Evolutionary conservation across 2,797 vertebrate species (phyloP), one percentile per base, ranked within the genome.

Genomic region (Enteromius anoplus): DNA sequence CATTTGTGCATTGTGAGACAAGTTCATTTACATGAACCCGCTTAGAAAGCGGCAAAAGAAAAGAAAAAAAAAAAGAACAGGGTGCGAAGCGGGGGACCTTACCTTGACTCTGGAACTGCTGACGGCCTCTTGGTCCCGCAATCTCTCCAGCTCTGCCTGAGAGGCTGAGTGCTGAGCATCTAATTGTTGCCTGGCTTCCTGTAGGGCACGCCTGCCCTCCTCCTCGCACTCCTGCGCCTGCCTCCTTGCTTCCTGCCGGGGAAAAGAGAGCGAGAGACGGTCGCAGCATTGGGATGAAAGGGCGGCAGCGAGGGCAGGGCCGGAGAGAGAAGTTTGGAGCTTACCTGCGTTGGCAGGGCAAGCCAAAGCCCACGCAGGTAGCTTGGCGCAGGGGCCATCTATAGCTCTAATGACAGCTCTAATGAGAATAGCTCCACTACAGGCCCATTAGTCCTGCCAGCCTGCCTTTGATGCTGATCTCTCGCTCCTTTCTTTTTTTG

Each of bases 401-500:
- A 95, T 92, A 89, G 91, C 94, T 95, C 93, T 94, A 95, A 97
- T 97, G 96, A 96, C 96, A 97, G 94, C 94, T 95, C 94, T 98
- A 97, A 99, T 97, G 96, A 99, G 96, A 95, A 95, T 91, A 92
- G 92, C 95, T 95, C 95, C 94, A 92, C 95, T 96, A 94, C 95
- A 94, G 96, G 95, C 94, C 96, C 96, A 96, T 98, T 98, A 98
- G 88, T 90, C 95, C 96, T 96, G 96, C 96, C 92, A 94, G 94
- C 94, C 94, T 96, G 96, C 95, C 97, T 99, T 98, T 98, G 97
- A 99, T 97, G 96, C 95, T 95, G 96, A 97, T 96, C 73, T 85
- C 53, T 58, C 58, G 45, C 65, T 45, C 66, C 71, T 42, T 75
- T 81, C 37, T 62, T 81, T 70, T 83, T 53, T 32, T 42, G 49